Percentiles rank a stretch among this genome's conserved stretches.
Conservation (phyloP, 2,797 vertebrate genomes). For the Diglossa cyanea region DNA sequence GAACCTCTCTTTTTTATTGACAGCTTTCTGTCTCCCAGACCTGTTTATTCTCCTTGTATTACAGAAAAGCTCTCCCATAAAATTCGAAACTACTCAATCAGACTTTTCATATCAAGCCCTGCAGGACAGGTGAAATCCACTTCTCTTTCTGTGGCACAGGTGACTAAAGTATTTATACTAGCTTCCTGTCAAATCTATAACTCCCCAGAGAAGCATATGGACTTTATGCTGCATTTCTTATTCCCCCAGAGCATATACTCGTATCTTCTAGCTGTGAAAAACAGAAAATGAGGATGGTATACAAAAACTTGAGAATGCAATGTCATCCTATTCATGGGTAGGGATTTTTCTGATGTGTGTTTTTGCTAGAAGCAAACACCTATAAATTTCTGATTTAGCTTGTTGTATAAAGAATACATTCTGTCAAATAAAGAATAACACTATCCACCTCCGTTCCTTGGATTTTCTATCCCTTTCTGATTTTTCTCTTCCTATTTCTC, state of each 20-base stretch:
- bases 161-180: neutral
- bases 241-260: slow-evolving; percentile 5
- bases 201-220: slow-evolving; percentile 24
- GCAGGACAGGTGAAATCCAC: slow-evolving; percentile 17
- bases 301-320: neutral
- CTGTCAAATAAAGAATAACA: slow-evolving; percentile 65
- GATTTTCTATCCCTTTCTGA: slow-evolving; percentile 34
- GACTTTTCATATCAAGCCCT: slow-evolving; percentile 3
- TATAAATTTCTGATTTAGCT: slow-evolving; percentile 51
- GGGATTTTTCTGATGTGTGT: slow-evolving; percentile 23
- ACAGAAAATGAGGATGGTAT: neutral
- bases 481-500: slow-evolving; percentile 54
- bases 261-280: neutral
- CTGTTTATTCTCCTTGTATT: neutral
- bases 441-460: slow-evolving; percentile 41
- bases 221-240: slow-evolving; percentile 29
- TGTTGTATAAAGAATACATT: slow-evolving; percentile 56
- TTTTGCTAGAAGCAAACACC: slow-evolving; percentile 61
- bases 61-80: neutral
- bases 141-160: slow-evolving; percentile 3
- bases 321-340: neutral
- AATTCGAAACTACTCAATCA: neutral
- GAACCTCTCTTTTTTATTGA: neutral
- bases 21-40: neutral
- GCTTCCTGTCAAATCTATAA: neutral